Evolutionary conservation across 2,888 invertebrate genomes (phyloP).

Genomic region (Anorthoa munda): DNA sequence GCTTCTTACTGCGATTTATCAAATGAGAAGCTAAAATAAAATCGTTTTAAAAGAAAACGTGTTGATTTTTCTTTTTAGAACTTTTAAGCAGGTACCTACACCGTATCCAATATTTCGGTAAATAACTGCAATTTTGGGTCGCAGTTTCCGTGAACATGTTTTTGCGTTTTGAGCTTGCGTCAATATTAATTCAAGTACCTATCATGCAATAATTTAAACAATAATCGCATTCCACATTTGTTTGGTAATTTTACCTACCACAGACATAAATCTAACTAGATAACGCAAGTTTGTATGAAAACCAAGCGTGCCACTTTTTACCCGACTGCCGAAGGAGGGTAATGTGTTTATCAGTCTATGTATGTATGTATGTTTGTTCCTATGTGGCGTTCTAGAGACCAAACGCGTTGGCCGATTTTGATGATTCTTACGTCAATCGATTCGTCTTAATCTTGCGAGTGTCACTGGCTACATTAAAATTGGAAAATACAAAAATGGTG

Average conservation of each 20-base stretch:
- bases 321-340: too few species aligned
- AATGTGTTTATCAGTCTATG: too few species aligned
- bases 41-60: not conserved
- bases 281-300: too few species aligned
- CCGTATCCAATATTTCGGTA: slow-evolving; percentile 4
- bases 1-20: slow-evolving; percentile 23
- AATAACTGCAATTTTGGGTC: slow-evolving; percentile 2
- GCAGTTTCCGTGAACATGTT: not conserved
- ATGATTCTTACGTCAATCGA: too few species aligned
- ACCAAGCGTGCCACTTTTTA: too few species aligned
- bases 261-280: too few species aligned
- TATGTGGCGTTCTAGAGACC: too few species aligned
- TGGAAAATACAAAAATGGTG: too few species aligned
- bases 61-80: slow-evolving; percentile 1
- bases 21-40: slow-evolving; percentile 24
- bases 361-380: too few species aligned
- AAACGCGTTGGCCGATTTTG: too few species aligned
- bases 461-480: too few species aligned
- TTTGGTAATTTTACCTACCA: not conserved
- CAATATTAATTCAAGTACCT: not conserved
- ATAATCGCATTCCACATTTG: not conserved
- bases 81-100: not conserved
- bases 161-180: slow-evolving; percentile 2
- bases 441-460: too few species aligned
- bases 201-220: not conserved